phyloP scores from a whole-genome alignment of 2,888 invertebrate species.

The Sylvicola fuscatus region DNA sequence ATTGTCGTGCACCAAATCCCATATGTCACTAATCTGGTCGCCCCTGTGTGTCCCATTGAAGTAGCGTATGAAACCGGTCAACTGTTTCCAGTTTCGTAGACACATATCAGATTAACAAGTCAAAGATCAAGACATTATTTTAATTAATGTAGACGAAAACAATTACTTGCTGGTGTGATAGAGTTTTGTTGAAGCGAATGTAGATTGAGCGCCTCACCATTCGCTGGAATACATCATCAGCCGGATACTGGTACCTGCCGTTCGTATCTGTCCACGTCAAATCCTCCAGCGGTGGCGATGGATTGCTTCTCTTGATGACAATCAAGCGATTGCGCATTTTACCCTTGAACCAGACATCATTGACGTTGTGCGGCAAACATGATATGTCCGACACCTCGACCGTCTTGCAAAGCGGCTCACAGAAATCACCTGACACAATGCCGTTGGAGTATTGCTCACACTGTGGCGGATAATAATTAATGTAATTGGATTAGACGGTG shows the following conservation, averaged over 20 bases:
- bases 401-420: background rate
- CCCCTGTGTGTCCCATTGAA: background rate
- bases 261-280: background rate
- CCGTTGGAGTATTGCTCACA: background rate
- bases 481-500: too few species aligned
- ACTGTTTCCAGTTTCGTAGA: background rate
- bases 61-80: background rate
- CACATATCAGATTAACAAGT: background rate
- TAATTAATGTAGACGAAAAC: too few species aligned
- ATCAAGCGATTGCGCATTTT: background rate
- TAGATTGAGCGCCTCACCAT: background rate
- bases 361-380: background rate
- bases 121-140: too few species aligned
- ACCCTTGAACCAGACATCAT: background rate
- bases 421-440: background rate
- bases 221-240: background rate
- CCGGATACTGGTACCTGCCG: background rate
- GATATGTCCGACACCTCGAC: background rate
- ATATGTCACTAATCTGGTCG: background rate
- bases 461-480: background rate
- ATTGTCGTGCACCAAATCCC: conserved; percentile 1
- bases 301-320: background rate
- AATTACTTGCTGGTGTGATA: background rate
- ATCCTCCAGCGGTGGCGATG: background rate
- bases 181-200: background rate